A percentile compares a stretch with the other conserved stretches of the same genome.
Conservation (phyloP, 2,797 vertebrate genomes). For the Sebastes diploproa region DNA sequence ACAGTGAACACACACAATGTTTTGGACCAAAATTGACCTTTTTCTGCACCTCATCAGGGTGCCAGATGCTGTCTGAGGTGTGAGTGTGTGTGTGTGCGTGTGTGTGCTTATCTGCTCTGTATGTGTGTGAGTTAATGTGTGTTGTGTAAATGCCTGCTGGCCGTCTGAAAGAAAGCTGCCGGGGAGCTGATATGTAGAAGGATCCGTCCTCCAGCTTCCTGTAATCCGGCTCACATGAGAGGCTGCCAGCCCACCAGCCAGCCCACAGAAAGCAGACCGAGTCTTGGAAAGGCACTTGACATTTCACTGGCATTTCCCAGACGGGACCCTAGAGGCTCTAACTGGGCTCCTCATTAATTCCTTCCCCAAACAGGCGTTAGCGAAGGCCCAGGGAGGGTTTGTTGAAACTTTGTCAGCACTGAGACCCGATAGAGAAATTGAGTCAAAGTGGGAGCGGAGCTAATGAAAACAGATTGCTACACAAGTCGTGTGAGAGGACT, state of each 20-base stretch:
- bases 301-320: slow-evolving; percentile 77
- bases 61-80: slow-evolving; percentile 33
- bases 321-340: slow-evolving; percentile 53
- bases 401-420: slow-evolving; percentile 36
- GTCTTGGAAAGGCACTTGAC: slow-evolving; percentile 75
- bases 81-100: not conserved
- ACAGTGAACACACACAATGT: slow-evolving; percentile 14
- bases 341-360: slow-evolving; percentile 64
- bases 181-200: slow-evolving; percentile 53
- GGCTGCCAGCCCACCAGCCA: slow-evolving; percentile 37
- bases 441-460: slow-evolving; percentile 21
- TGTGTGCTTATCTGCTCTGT: not conserved
- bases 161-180: slow-evolving; percentile 40
- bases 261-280: slow-evolving; percentile 44
- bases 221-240: slow-evolving; percentile 59
- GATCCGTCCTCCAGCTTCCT: slow-evolving; percentile 49
- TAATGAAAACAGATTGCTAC: slow-evolving; percentile 47
- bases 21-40: slow-evolving; percentile 43
- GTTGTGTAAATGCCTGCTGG: slow-evolving; percentile 43
- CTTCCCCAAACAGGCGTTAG: slow-evolving; percentile 47
- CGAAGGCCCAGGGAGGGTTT: slow-evolving; percentile 22
- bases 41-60: slow-evolving; percentile 49
- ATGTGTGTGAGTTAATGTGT: not conserved
- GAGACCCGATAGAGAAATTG: slow-evolving; percentile 27
- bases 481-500: slow-evolving; percentile 9